Evolutionary conservation across 2,797 vertebrate species (phyloP).

Genomic region (Miichthys miiuy): DNA sequence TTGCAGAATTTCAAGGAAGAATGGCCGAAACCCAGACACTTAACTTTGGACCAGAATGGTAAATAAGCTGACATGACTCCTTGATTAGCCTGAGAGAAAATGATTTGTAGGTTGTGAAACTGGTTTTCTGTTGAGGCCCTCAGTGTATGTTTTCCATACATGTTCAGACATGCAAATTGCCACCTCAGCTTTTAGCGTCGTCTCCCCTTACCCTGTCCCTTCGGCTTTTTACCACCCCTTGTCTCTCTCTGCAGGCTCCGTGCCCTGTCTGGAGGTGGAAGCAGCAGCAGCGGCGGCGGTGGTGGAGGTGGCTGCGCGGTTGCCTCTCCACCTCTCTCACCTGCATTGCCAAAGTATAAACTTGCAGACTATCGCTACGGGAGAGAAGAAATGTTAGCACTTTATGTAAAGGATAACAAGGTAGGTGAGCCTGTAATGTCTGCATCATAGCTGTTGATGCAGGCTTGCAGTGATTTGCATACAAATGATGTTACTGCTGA

Average conservation of each 20-base stretch:
- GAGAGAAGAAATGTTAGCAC: conserved; percentile 99
- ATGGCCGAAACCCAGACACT: conserved; percentile 99
- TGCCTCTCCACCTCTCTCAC: conserved; percentile 97
- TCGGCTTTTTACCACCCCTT: conserved; percentile 29
- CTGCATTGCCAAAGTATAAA: conserved; percentile 98
- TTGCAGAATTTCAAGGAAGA: conserved; percentile 85
- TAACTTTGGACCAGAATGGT: conserved; percentile 99
- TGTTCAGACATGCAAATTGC: conserved; percentile 49
- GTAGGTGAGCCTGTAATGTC: conserved; percentile 75
- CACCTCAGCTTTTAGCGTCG: conserved; percentile 12
- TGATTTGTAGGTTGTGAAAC: conserved; percentile 54
- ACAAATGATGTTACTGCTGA: conserved; percentile 2
- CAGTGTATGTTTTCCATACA: conserved; percentile 15
- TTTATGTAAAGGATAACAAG: conserved; percentile 99
- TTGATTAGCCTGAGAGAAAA: conserved; percentile 4
- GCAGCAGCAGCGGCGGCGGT: conserved; percentile 39
- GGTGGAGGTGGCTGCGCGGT: conserved; percentile 83
- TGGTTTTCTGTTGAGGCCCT: conserved; percentile 24
- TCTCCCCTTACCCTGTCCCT: conserved; percentile 43
- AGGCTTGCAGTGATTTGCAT: conserved; percentile 7
- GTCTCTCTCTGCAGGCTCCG: conserved; percentile 89
- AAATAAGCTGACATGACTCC: conserved; percentile 69
- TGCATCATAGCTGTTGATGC: neutral
- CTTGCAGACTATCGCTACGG: conserved; percentile 99
- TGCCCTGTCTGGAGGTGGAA: conserved; percentile 94